These are phyloP conservation scores for Chunga burmeisteri DNA, from an alignment of 2,113 vertebrate species.

Conservation along the genomic window DNA sequence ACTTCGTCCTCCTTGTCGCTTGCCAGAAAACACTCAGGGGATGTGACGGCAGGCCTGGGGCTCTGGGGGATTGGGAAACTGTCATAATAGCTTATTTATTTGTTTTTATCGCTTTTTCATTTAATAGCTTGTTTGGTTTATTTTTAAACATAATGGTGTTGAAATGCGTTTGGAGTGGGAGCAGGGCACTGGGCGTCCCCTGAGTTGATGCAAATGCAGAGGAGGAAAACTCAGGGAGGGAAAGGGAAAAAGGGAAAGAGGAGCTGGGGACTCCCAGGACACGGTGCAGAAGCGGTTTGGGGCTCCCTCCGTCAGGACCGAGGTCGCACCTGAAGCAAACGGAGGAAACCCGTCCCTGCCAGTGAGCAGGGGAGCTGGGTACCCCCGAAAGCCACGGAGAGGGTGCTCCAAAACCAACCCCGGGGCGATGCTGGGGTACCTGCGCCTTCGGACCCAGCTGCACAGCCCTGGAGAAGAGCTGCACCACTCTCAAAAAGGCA, in stretches of 20 bases:
- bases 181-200: accelerated
- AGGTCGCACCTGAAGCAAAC: background rate
- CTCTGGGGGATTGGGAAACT: background rate
- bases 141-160: background rate
- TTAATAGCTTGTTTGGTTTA: background rate
- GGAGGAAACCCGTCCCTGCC: background rate
- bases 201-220: background rate
- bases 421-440: accelerated
- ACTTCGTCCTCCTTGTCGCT: accelerated
- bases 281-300: background rate
- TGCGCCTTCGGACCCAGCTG: background rate
- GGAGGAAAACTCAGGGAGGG: background rate
- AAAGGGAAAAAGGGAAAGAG: too few species aligned
- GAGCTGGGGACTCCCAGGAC: accelerated
- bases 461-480: background rate
- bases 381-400: accelerated
- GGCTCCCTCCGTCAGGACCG: background rate
- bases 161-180: background rate
- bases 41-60: background rate
- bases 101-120: background rate
- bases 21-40: background rate
- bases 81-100: background rate
- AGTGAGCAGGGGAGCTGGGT: accelerated
- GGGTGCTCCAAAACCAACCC: background rate
- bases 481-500: background rate